phyloP scores from a whole-genome alignment of 2,113 vertebrate species.

The Phalacrocorax carbo region DNA sequence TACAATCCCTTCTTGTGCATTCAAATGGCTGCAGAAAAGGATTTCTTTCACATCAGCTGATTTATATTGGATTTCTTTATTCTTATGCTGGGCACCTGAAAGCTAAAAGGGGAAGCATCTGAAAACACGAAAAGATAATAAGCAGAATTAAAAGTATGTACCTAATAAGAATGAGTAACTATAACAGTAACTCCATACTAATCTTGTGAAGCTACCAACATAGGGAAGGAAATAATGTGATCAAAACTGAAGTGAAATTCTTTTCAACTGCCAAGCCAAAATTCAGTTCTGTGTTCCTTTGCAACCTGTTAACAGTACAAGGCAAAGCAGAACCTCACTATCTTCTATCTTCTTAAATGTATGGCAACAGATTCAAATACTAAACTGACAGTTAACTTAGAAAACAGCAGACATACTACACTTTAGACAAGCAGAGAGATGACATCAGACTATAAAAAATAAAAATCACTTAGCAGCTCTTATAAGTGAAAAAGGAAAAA shows the following conservation, averaged over 20 bases:
- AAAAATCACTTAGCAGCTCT: background rate
- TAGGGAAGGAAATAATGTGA: background rate
- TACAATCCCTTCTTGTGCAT: background rate
- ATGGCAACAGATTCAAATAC: background rate
- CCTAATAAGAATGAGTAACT: background rate
- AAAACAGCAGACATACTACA: background rate
- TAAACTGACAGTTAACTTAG: background rate
- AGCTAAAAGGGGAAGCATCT: background rate
- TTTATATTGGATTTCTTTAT: background rate
- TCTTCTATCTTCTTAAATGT: background rate
- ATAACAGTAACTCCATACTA: background rate
- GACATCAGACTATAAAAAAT: background rate
- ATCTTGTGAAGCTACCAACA: background rate
- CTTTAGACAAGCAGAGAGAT: background rate
- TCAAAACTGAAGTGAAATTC: background rate
- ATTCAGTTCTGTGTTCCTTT: background rate
- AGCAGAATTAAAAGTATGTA: background rate
- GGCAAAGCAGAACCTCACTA: background rate
- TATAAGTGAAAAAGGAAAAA: background rate
- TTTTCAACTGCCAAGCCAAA: background rate
- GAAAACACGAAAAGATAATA: background rate
- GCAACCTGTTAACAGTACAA: background rate
- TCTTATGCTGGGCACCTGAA: background rate
- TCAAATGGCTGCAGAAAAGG: background rate
- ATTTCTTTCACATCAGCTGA: background rate